These are phyloP conservation scores for Lysandra bellargus DNA, from an alignment of 2,888 invertebrate genomes.

Conservation along the genomic window DNA sequence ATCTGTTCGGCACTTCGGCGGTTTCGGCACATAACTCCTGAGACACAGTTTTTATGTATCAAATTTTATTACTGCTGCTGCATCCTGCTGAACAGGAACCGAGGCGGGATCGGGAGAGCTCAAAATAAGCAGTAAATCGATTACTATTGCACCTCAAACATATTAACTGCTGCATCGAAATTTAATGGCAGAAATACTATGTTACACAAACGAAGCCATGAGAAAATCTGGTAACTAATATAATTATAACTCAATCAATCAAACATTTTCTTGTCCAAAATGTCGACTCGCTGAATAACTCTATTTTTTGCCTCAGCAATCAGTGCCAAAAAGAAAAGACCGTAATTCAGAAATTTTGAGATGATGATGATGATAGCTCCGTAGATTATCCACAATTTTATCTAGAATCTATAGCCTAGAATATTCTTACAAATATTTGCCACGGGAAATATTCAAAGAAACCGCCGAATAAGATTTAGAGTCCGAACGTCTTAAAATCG, in stretches of 20 bases:
- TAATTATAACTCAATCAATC: neutral
- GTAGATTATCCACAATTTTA: neutral
- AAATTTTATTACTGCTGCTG: no score
- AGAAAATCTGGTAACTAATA: neutral
- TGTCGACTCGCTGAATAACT: no score
- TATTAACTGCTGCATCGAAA: no score
- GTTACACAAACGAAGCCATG: neutral
- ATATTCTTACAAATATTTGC: neutral
- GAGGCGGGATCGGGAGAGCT: neutral
- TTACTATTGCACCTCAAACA: neutral
- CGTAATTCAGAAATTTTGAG: neutral
- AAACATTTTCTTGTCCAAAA: no score
- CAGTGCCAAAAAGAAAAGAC: neutral
- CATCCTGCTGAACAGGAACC: no score
- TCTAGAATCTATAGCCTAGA: slow-evolving; percentile 1
- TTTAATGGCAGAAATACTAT: no score
- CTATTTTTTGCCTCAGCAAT: no score
- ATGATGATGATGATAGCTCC: neutral
- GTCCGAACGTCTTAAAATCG: neutral
- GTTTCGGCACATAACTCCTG: neutral
- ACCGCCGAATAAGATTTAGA: slow-evolving; percentile 4
- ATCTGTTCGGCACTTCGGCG: no score
- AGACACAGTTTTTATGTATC: neutral
- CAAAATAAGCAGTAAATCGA: no score
- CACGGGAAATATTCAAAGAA: neutral